Percentiles rank a stretch among this genome's conserved stretches.
These are phyloP conservation scores for Eulemur coronatus DNA, from an alignment of 2,797 vertebrate species.

Conservation along the genomic window DNA sequence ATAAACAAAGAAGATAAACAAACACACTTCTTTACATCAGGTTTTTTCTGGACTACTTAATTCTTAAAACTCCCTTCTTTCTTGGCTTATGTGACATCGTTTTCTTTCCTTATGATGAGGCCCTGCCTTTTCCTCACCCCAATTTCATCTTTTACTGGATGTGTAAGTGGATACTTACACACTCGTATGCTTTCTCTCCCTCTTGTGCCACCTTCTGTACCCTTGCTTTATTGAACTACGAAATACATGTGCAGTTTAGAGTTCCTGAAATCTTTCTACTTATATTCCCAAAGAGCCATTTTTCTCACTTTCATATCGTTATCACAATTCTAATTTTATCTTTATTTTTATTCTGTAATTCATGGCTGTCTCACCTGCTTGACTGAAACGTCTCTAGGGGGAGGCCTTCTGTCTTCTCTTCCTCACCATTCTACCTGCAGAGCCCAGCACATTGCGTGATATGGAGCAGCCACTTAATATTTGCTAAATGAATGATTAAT, in stretches of 20 bases:
- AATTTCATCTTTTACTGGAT: background rate
- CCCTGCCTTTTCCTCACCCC: background rate
- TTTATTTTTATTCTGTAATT: background rate
- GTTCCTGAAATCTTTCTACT: background rate
- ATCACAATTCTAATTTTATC: background rate
- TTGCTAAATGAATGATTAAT: background rate
- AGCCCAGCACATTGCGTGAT: background rate
- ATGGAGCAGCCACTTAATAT: background rate
- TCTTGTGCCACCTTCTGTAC: background rate
- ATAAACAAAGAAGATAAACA: background rate
- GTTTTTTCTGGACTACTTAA: background rate
- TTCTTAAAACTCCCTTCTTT: background rate
- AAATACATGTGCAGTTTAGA: background rate
- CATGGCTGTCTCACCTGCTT: background rate
- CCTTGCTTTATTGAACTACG: background rate
- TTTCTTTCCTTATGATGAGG: background rate
- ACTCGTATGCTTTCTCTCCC: background rate
- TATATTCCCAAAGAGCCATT: background rate
- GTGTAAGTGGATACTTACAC: rapidly evolving
- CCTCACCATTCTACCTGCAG: background rate
- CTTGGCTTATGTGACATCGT: background rate
- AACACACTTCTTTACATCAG: background rate
- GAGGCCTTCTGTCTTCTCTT: background rate
- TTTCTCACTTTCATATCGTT: background rate
- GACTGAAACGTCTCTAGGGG: background rate